Evolutionary conservation across 2,113 vertebrate species (phyloP), one percentile per base, ranked within the genome.

Genomic region (Microcebus lehilahytsara): DNA sequence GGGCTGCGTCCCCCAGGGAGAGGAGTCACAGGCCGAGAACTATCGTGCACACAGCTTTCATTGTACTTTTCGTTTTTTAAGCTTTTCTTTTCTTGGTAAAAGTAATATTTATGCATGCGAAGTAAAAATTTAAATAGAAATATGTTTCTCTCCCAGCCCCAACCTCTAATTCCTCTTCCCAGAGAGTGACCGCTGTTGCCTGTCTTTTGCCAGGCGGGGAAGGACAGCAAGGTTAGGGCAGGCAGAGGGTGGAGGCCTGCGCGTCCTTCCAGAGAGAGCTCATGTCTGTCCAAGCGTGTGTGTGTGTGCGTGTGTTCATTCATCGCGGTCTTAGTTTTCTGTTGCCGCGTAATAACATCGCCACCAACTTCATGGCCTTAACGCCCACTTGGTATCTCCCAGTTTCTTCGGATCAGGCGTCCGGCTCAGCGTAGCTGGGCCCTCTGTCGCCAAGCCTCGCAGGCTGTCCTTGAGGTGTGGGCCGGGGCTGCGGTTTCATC

Each of bases 291-390:
- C 42, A 13, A 3, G 23, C 20, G 25, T 10, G 27, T 3, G n/a
- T 10, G 42, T 16, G 2, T 40, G n/a, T 58, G 53, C 19, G 56
- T 20, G 60, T 1, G 20, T 67, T 32, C 16, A 1, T 12, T 16
- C 40, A 5, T 60, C 4, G 6, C 23, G 2, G 20, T 13, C 32
- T 66, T 56, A 10, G 10, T 32, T 46, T 37, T 64, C 25, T 34
- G 0, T 64, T 19, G 37, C 37, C 7, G 1, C 6, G 0, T 34
- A 0, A 11, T 9, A 34, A 9, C 12, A 22, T 37, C 2, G 11
- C 32, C 9, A 69, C 72, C 37, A 34, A 0, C 19, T 5, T 10
- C 1, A n/a, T 12, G 11, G 72, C 77, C 67, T 75, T 69, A 3
- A 37, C 60, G 79, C 34, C 1, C 7, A 5, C 53, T 64, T 78